Conservation (phyloP, 2,113 vertebrate species). For the Elephantulus edwardii region DNA sequence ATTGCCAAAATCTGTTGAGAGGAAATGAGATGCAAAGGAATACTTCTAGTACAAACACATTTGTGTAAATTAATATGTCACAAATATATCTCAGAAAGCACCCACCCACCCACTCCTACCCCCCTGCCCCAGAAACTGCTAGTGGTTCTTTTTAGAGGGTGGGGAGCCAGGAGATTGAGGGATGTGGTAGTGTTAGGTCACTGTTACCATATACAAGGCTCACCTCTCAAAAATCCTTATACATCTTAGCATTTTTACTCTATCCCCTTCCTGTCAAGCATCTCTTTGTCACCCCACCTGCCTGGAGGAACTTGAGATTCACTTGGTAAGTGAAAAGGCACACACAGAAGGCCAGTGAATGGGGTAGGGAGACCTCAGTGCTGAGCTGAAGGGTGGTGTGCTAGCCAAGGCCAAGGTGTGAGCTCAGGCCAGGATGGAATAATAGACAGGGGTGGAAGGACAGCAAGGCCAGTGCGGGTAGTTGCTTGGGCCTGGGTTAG, state of each 20-base stretch:
- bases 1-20: not conserved
- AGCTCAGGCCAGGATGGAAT: not conserved
- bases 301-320: not conserved
- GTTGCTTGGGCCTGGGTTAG: not conserved
- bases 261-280: fast-evolving
- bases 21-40: not conserved
- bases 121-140: no score
- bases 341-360: not conserved
- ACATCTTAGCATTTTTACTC: not conserved
- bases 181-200: not conserved
- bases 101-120: no score
- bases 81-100: not conserved
- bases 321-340: not conserved
- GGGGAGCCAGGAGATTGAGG: not conserved
- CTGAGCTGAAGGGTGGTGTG: not conserved
- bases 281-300: not conserved
- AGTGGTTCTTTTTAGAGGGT: not conserved
- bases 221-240: not conserved
- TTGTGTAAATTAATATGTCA: not conserved
- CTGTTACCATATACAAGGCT: not conserved
- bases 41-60: not conserved
- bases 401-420: not conserved
- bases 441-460: not conserved
- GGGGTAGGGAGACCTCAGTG: fast-evolving
- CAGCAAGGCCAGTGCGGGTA: not conserved